Evolutionary conservation across 2,888 invertebrate species (phyloP).

Genomic region (Ametastegia equiseti): DNA sequence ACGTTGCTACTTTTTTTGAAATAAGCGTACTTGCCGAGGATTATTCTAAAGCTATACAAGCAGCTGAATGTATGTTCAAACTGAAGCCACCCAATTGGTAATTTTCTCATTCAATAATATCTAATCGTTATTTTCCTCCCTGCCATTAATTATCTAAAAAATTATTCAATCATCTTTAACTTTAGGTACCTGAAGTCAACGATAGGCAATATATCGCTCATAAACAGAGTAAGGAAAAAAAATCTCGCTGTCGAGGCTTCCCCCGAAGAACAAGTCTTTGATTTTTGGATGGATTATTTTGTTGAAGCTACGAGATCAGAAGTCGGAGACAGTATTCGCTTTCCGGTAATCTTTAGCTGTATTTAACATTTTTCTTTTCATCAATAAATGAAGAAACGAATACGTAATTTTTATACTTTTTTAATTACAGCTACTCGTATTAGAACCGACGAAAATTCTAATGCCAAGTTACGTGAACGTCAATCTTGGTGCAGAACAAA

Average conservation of each 20-base stretch:
- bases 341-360: constrained; percentile 87
- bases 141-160: too few species aligned
- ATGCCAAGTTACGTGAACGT: constrained; percentile 98
- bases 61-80: constrained; percentile 96
- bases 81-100: constrained; percentile 92
- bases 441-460: constrained; percentile 94
- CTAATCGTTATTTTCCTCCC: neutral
- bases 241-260: constrained; percentile 84
- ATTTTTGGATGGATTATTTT: constrained; percentile 99
- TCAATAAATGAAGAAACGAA: neutral
- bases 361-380: constrained; percentile 53
- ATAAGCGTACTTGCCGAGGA: constrained; percentile 98
- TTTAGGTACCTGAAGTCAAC: constrained; percentile 95
- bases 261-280: constrained; percentile 93
- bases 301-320: constrained; percentile 93
- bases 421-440: constrained; percentile 84
- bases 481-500: constrained; percentile 95
- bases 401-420: constrained; percentile 53
- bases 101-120: constrained; percentile 46
- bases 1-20: constrained; percentile 99
- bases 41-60: constrained; percentile 97
- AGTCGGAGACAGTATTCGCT: constrained; percentile 89
- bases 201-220: constrained; percentile 96
- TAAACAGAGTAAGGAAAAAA: constrained; percentile 92
- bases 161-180: neutral